Evolutionary conservation across 2,113 vertebrate genomes (phyloP).

Genomic region (Pelecanoides urinatrix): DNA sequence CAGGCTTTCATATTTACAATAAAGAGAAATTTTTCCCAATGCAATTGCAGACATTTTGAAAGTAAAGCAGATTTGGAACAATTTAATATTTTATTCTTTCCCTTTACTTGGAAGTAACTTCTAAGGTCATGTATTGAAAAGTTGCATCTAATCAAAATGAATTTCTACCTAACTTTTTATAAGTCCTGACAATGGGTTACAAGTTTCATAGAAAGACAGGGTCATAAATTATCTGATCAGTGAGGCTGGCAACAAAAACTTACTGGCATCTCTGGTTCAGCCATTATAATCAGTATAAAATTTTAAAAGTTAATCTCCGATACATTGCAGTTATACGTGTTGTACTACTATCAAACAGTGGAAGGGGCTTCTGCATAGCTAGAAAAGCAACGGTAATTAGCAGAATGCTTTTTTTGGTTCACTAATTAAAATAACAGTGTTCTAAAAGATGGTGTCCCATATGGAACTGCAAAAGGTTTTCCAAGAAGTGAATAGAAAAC

Average conservation of each 20-base stretch:
- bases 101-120: not conserved
- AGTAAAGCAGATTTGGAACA: not conserved
- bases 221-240: not conserved
- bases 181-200: not conserved
- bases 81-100: not conserved
- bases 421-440: conserved; percentile 57
- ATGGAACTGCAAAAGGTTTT: conserved; percentile 53
- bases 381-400: conserved; percentile 38
- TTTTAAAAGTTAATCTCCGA: not conserved
- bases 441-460: conserved; percentile 53
- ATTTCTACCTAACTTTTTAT: not conserved
- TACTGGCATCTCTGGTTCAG: not conserved
- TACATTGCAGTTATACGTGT: not conserved
- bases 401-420: conserved; percentile 47
- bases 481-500: conserved; percentile 39
- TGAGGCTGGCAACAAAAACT: not conserved
- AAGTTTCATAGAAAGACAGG: not conserved
- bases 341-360: not conserved
- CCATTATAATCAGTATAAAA: not conserved
- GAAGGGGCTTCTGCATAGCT: not conserved
- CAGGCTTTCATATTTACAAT: not conserved
- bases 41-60: not conserved
- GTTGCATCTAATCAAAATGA: not conserved
- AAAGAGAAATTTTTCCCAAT: not conserved
- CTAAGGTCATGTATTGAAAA: not conserved